Percentiles rank a stretch among this genome's conserved stretches.
Evolutionary conservation across 1,140 invertebrate genomes (phyloP).

Genomic region (Tetragnatha versicolor): DNA sequence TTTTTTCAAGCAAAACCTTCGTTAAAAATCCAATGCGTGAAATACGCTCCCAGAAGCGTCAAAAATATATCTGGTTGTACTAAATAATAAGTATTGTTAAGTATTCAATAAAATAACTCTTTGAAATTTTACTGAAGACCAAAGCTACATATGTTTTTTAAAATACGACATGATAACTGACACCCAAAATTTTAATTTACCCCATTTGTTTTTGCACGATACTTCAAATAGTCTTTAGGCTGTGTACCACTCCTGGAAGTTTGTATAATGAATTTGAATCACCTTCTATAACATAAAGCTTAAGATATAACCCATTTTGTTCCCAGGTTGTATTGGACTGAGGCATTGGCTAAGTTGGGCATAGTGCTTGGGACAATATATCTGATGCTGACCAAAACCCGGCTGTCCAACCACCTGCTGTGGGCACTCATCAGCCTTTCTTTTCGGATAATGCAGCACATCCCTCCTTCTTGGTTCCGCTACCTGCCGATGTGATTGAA

Average conservation of each 20-base stretch:
- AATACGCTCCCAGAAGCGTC: too few relatives aligned
- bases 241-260: background rate
- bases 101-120: too few relatives aligned
- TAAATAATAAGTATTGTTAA: too few relatives aligned
- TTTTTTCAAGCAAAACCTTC: too few relatives aligned
- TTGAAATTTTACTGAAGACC: too few relatives aligned
- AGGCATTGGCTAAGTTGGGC: background rate
- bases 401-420: slow-evolving; percentile 15
- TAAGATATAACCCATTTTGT: background rate
- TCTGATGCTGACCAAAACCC: slow-evolving; percentile 1
- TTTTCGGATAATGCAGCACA: slow-evolving; percentile 26
- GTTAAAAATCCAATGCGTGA: too few relatives aligned
- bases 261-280: background rate
- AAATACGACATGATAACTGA: background rate
- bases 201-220: background rate
- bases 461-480: slow-evolving; percentile 22
- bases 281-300: background rate
- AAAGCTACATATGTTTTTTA: background rate
- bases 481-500: too few relatives aligned
- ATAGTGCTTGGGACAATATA: background rate
- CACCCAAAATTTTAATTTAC: background rate
- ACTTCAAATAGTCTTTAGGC: background rate
- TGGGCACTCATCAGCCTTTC: slow-evolving; percentile 18
- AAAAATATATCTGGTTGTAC: too few relatives aligned
- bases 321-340: slow-evolving; percentile 18